Percentiles rank a stretch among this genome's conserved stretches.
These are phyloP conservation scores for Dendrocincla tyrannina DNA, from an alignment of 2,797 vertebrate species.

Conservation along the genomic window DNA sequence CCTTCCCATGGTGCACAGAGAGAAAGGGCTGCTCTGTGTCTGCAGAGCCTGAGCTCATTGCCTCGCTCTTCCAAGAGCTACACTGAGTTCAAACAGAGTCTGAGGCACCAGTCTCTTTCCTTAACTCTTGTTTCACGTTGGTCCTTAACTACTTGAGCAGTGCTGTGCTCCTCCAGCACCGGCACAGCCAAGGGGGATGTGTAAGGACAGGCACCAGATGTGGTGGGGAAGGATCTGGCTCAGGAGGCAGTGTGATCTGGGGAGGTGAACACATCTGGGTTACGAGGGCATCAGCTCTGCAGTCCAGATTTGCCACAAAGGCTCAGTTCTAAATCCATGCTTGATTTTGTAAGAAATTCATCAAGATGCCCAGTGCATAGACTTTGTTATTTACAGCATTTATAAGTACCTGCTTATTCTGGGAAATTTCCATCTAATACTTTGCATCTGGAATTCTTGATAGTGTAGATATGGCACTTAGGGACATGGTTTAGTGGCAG, in stretches of 20 bases:
- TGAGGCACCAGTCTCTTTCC: not conserved
- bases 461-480: not conserved
- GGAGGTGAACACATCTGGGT: not conserved
- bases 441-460: not conserved
- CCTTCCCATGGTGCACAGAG: not conserved
- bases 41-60: not conserved
- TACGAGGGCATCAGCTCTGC: not conserved
- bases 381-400: not conserved
- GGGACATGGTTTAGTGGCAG: not conserved
- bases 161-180: not conserved
- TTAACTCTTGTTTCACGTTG: not conserved
- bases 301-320: not conserved
- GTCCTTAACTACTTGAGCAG: not conserved
- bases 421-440: not conserved
- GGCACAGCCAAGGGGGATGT: not conserved
- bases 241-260: not conserved
- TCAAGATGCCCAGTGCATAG: not conserved
- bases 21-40: not conserved
- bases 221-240: not conserved
- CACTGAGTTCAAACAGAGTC: not conserved
- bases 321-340: not conserved
- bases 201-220: fast-evolving
- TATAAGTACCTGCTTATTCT: not conserved
- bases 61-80: fast-evolving
- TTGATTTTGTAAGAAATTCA: not conserved